Base-by-base conservation (phyloP, 1,140 invertebrate species). In the Papilio dardanus region DNA sequence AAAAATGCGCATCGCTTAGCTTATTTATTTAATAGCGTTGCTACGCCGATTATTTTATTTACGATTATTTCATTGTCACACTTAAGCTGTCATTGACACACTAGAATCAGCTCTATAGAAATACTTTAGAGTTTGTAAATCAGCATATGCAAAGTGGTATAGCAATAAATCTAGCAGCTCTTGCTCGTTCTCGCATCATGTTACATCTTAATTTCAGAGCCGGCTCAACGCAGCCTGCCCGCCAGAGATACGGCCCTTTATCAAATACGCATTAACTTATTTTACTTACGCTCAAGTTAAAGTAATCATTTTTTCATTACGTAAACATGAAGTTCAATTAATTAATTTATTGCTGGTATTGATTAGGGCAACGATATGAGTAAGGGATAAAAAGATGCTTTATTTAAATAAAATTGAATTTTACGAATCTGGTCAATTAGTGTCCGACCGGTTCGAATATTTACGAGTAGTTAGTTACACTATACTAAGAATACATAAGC, bases 111-210 rank as follows among this genome's bases (percentile, higher is more conserved):
- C 90, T 90, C 86, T 54, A 66, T 82, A 77, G 69, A 37, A 83
- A 81, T 73, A 83, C 85, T 80, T 74, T 74, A 82, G 82, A 91
- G 88, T 94, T 93, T 93, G 92, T 94, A 94, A 94, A 94, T 94
- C 93, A 94, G 93, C 93, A 93, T 93, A 94, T 94, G 93, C 93
- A 94, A 94, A 94, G 93, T 93, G 93, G 93, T 93, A 91, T 90
- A 92, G 92, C 90, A 92, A 94, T 94, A 94, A 94, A 94, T 94
- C 93, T 94, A 90, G 86, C 88, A 86, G 91, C 86, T 93, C 91
- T 93, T 92, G 91, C 91, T 93, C 93, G 93, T 94, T 94, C 92
- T 93, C 93, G 93, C 93, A 94, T 94, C 93, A 93, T 94, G 93
- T 94, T 94, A 94, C 93, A 94, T 94, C 93, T 94, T 94, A 94